Base-by-base conservation (phyloP, 2,888 invertebrate species). In the Drosophila mulleri region DNA sequence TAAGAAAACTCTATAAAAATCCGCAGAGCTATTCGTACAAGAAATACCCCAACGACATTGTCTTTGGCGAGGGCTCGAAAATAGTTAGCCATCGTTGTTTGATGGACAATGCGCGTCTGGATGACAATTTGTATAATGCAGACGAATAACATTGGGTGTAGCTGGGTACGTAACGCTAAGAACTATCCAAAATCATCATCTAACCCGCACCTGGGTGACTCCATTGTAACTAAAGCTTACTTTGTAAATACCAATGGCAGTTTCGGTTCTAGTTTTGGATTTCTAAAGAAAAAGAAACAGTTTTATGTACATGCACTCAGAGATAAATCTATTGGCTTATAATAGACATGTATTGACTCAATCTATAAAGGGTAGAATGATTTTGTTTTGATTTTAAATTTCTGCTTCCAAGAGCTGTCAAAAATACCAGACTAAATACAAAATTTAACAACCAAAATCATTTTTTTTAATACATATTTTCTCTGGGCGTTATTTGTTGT, bases 61-160 rank as follows among this genome's bases (percentile, higher is more conserved):
- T 87, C 70, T 89, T 62, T 82, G 86, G 86, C 68, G 86, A 87
- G 67, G 86, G 86, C 66, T 89, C 86, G 26, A 87, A 87, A 63
- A 82, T 87, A 67, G 80, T 87, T 56, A 72, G 77, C 67, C 78
- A 76, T 64, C 68, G 75, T 60, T 47, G 53, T 20, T 45, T 59
- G 41, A 20, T 60, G 69, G 59, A 65, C 67, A 68, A 74, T 67
- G 66, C 74, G 65, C 78, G 74, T 57, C 82, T 86, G 78, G 88
- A 85, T 60, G 83, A 88, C 62, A 88, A 88, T 73, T 69, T 85
- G 39, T 88, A 85, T 72, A 86, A 85, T 71, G 80, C 78, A 65
- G 87, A 88, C 59, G 86, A 88, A 62, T 83, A 35, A 39, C 20
- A 29, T 29, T 66, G 67, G 66, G 71, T 60, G 72, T 75, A 50